Evolutionary conservation across 1,140 invertebrate genomes (phyloP), one percentile per base, ranked within the genome.

Genomic region (Sminthurinus signatus): DNA sequence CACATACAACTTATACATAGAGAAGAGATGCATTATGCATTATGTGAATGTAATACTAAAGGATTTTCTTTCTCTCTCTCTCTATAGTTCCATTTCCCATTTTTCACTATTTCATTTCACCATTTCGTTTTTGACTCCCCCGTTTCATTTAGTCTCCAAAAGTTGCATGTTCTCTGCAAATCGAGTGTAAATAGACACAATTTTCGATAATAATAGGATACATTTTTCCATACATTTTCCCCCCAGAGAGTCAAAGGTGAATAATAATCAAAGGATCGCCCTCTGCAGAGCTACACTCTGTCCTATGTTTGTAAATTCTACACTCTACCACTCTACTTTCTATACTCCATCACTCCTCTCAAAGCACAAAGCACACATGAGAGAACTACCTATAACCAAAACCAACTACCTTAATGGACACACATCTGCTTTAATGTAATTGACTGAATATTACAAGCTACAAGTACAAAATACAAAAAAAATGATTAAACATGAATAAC

Each of bases 141-240:
- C 56, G 56, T 57, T 67, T 55, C 58, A 27, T 54, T n/a, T n/a
- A n/a, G n/a, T n/a, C n/a, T n/a, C n/a, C n/a, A n/a, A n/a, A n/a
- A n/a, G 46, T 67, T 59, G 65, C 65, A 62, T 67, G 60, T 43
- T n/a, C n/a, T n/a, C n/a, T n/a, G n/a, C n/a, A 62, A 62, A 62
- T 67, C 43, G 59, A 28, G 59, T 60, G 62, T 67, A 62, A 67
- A 62, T 62, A 63, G 25, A 57, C 28, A 63, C 55, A 43, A 17
- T 32, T 19, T 32, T 23, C 28, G 4, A n/a, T n/a, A n/a, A n/a
- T n/a, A n/a, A n/a, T n/a, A n/a, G n/a, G n/a, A n/a, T 56, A 56
- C 21, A 39, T 19, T n/a, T 21, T 12, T 36, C 3, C 50, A 52
- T 28, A 52, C 23, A 50, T 17, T 8, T 5, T 32, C 36, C 17